These are phyloP conservation scores for Rhopalosiphum padi DNA, from an alignment of 1,140 invertebrate genomes.

Conservation along the genomic window DNA sequence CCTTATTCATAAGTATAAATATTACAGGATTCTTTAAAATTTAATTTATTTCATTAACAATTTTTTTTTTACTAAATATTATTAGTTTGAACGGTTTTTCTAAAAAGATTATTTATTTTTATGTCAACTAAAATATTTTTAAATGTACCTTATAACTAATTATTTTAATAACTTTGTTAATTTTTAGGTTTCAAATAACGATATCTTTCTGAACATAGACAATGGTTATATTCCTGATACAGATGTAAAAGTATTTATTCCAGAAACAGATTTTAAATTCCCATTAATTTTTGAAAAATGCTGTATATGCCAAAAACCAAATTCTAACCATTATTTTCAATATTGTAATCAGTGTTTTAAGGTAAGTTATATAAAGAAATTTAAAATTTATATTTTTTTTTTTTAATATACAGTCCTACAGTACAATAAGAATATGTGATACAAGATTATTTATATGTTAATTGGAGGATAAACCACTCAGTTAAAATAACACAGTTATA, in stretches of 20 bases:
- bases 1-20: too few relatives aligned
- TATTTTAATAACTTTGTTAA: neutral
- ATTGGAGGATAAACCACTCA: too few relatives aligned
- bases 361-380: conserved; percentile 7
- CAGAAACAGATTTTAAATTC: neutral
- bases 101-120: too few relatives aligned
- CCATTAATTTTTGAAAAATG: conserved; percentile 9
- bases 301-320: neutral
- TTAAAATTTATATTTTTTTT: neutral
- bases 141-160: neutral
- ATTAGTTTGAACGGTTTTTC: too few relatives aligned
- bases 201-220: neutral
- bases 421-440: too few relatives aligned
- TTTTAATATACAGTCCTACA: too few relatives aligned
- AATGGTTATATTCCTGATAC: neutral
- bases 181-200: conserved; percentile 13
- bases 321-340: conserved; percentile 20
- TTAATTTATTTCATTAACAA: too few relatives aligned
- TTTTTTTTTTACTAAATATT: too few relatives aligned
- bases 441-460: too few relatives aligned
- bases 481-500: too few relatives aligned
- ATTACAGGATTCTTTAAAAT: too few relatives aligned
- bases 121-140: neutral
- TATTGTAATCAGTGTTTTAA: conserved; percentile 38
- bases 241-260: neutral